phyloP scores from a whole-genome alignment of 2,888 invertebrate species.

The Onchidella celtica region DNA sequence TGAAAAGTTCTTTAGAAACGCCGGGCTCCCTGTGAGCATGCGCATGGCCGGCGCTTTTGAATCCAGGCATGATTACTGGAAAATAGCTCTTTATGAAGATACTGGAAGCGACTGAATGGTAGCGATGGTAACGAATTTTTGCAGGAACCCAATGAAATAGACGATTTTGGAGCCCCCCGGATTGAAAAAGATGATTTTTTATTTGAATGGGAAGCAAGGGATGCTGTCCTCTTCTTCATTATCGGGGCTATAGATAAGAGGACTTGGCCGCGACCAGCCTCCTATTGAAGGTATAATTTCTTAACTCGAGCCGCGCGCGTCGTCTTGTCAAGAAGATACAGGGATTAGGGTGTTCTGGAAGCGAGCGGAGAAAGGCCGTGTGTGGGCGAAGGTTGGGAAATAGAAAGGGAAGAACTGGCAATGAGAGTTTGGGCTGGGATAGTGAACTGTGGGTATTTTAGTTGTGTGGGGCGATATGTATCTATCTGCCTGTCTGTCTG shows the following conservation, averaged over 20 bases:
- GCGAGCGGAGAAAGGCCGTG: no score
- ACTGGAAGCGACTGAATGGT: not conserved
- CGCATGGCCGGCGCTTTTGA: conserved; percentile 36
- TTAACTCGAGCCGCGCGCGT: not conserved
- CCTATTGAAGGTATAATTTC: not conserved
- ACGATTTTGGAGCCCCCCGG: not conserved
- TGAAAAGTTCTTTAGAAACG: conserved; percentile 23
- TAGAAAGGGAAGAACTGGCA: not conserved
- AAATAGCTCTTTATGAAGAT: conserved; percentile 41
- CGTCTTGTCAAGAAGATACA: not conserved
- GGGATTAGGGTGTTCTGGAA: not conserved
- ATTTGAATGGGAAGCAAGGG: not conserved
- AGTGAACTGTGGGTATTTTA: not conserved
- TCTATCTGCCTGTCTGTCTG: not conserved
- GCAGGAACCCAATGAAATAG: conserved; percentile 22
- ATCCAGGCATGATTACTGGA: conserved; percentile 26
- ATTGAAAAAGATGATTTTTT: not conserved
- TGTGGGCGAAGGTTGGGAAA: not conserved
- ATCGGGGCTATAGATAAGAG: not conserved
- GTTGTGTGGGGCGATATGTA: not conserved
- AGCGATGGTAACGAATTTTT: conserved; percentile 23
- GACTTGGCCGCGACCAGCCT: not conserved
- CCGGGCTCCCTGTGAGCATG: conserved; percentile 27
- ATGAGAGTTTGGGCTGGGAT: not conserved
- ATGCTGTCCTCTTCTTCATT: not conserved